Base-by-base conservation (phyloP, 2,797 vertebrate species). In the Myotis planiceps region DNA sequence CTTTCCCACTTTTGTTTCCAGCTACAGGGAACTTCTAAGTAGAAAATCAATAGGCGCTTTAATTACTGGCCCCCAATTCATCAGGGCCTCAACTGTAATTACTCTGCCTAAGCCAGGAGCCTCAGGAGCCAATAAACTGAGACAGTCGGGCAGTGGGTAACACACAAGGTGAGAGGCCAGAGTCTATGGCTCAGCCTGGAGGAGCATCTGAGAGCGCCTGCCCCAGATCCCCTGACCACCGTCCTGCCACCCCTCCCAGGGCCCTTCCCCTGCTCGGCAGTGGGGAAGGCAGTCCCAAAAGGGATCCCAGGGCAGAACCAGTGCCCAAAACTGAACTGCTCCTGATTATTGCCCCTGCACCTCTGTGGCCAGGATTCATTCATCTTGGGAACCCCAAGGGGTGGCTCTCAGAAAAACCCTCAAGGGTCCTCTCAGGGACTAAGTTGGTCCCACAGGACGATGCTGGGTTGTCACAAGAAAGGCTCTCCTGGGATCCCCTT, bases 41-140 rank as follows among this genome's bases (percentile, higher is more conserved):
- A 96, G 97, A 97, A 98, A 98, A 98, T 97, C 97, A 96, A 98
- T 97, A 96, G 76, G 95, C 25, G 16, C 96, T 98, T 98, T 98
- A 98, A 98, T 98, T 98, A 98, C 96, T 92, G 87, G 95, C 90
- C 95, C 94, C 96, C 97, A 97, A 98, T 98, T 98, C 96, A 97
- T 98, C 97, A 98, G 94, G 91, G 97, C 91, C 96, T 97, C 96
- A 94, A 82, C 93, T 96, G 97, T 98, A 98, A 97, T 98, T 98
- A 98, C 97, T 97, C 91, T 89, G 87, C 88, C 87, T 91, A 58
- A 95, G 91, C 94, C 82, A 42, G 88, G 79, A 90, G 92, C 88
- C 88, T 76, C 47, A 1, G 96, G 63, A 98, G 60, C 76, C 96
- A 88, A 95, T 82, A 94, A 83, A 47, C 51, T 1, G 83, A 91